Percentiles rank a stretch among this genome's conserved stretches.
These are phyloP conservation scores for Gryon sp. DNA, from an alignment of 1,140 invertebrate species.

Conservation along the genomic window DNA sequence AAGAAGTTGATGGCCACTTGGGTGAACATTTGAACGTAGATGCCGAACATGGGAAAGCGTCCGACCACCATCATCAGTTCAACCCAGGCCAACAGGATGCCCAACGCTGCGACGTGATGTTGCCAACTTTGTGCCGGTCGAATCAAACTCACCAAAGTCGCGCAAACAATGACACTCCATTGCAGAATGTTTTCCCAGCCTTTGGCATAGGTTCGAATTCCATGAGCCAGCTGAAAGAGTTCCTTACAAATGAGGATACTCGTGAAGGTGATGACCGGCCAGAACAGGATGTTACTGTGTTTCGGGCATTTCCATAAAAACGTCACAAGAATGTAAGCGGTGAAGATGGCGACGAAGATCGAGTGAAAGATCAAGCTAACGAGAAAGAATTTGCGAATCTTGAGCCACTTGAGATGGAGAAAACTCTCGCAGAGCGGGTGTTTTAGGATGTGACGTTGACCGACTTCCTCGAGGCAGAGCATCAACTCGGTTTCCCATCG, in stretches of 20 bases:
- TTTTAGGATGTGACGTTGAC: slow-evolving; percentile 86
- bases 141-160: slow-evolving; percentile 79
- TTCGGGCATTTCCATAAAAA: slow-evolving; percentile 78
- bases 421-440: slow-evolving; percentile 91
- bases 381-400: slow-evolving; percentile 90
- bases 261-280: slow-evolving; percentile 80
- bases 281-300: slow-evolving; percentile 82
- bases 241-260: slow-evolving; percentile 84
- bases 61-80: slow-evolving; percentile 91
- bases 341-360: slow-evolving; percentile 87
- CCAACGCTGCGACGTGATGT: slow-evolving; percentile 88
- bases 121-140: slow-evolving; percentile 81
- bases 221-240: slow-evolving; percentile 86
- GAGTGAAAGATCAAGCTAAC: slow-evolving; percentile 89
- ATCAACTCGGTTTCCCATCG: slow-evolving; percentile 86
- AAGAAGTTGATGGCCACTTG: slow-evolving; percentile 90
- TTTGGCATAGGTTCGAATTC: slow-evolving; percentile 84
- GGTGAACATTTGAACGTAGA: slow-evolving; percentile 92
- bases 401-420: slow-evolving; percentile 89
- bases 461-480: slow-evolving; percentile 87
- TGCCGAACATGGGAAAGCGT: slow-evolving; percentile 89
- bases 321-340: slow-evolving; percentile 83
- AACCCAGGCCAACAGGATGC: slow-evolving; percentile 88
- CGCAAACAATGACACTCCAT: slow-evolving; percentile 86
- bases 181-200: slow-evolving; percentile 93